Evolutionary conservation across 2,888 invertebrate species (phyloP).

Genomic region (Apoda limacodes): DNA sequence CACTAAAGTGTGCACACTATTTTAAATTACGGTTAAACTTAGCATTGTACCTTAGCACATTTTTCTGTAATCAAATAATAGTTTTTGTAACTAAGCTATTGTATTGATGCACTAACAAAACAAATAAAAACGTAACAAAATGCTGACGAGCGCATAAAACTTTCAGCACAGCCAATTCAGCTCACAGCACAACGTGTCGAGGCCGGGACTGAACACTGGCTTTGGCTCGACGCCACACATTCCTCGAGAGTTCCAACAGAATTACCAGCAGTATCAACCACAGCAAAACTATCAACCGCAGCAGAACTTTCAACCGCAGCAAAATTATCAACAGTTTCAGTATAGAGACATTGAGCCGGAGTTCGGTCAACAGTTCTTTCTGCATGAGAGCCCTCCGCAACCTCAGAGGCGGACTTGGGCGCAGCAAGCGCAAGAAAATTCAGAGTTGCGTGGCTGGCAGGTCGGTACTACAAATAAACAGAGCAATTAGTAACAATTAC

Average conservation of each 20-base stretch:
- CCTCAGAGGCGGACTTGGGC: slow-evolving; percentile 78
- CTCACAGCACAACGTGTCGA: slow-evolving; percentile 65
- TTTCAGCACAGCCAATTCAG: slow-evolving; percentile 68
- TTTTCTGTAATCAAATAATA: too few relatives aligned
- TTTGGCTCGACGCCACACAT: slow-evolving; percentile 67
- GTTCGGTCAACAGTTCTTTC: slow-evolving; percentile 75
- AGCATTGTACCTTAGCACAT: too few relatives aligned
- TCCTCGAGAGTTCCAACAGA: slow-evolving; percentile 31
- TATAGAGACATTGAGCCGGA: slow-evolving; percentile 40
- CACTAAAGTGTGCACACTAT: too few relatives aligned
- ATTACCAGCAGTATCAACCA: slow-evolving; percentile 22
- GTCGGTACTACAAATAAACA: slow-evolving; percentile 24
- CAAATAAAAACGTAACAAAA: too few relatives aligned
- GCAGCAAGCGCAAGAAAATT: slow-evolving; percentile 62
- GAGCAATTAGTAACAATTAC: not conserved
- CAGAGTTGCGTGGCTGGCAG: slow-evolving; percentile 63
- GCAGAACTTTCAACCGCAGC: slow-evolving; percentile 38
- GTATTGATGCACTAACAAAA: too few relatives aligned
- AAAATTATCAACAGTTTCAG: slow-evolving; percentile 22
- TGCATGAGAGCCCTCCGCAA: slow-evolving; percentile 74
- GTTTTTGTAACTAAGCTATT: too few relatives aligned
- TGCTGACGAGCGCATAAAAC: slow-evolving; percentile 3
- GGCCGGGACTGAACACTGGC: slow-evolving; percentile 32
- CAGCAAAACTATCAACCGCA: slow-evolving; percentile 25
- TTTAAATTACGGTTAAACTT: too few relatives aligned